phyloP scores from a whole-genome alignment of 2,888 invertebrate species.

The Leucozona laternaria region DNA sequence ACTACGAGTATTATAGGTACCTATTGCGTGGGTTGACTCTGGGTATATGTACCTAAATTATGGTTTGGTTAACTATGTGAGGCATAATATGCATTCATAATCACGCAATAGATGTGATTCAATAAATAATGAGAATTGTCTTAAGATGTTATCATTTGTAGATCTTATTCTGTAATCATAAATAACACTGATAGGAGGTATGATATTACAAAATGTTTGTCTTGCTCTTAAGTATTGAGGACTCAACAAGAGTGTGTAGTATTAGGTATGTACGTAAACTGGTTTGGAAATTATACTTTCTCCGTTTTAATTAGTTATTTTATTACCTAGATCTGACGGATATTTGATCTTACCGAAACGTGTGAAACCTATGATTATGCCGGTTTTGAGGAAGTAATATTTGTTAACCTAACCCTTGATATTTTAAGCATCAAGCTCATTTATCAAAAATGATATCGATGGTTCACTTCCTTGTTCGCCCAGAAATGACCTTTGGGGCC shows the following conservation, averaged over 20 bases:
- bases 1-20: background rate
- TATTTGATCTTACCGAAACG: no score
- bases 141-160: slow-evolving; percentile 26
- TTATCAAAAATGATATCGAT: no score
- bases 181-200: background rate
- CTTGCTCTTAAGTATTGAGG: background rate
- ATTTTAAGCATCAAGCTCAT: no score
- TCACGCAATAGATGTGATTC: slow-evolving; percentile 10
- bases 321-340: no score
- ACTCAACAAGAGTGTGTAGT: background rate
- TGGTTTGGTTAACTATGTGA: background rate
- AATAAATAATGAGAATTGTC: slow-evolving; percentile 1
- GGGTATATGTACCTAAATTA: background rate
- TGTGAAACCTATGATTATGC: no score
- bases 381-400: no score
- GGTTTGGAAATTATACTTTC: no score
- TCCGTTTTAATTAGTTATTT: no score
- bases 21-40: slow-evolving; percentile 24
- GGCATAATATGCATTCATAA: slow-evolving; percentile 23
- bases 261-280: no score
- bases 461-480: no score
- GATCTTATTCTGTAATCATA: slow-evolving; percentile 18
- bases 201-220: background rate
- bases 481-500: no score
- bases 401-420: no score